These are phyloP conservation scores for Phalacrocorax brasilianus DNA, from an alignment of 2,113 vertebrate species.

Conservation along the genomic window DNA sequence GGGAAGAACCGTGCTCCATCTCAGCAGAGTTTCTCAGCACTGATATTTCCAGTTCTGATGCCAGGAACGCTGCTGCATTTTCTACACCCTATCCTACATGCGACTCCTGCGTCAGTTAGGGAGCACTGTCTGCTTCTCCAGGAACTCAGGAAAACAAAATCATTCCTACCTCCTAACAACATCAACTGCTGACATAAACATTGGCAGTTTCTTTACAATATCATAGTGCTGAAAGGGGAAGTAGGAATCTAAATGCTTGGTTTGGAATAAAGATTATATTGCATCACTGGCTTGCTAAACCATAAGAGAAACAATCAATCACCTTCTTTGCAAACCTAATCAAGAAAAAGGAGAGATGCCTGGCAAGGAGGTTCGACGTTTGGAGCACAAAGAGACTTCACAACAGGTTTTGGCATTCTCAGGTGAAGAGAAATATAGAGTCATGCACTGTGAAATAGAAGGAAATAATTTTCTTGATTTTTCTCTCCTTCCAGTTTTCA, in stretches of 20 bases:
- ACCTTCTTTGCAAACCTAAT: neutral
- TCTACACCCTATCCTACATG: neutral
- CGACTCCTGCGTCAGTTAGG: neutral
- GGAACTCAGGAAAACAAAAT: neutral
- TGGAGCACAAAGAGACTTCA: neutral
- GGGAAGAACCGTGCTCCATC: neutral
- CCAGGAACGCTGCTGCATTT: conserved; percentile 4
- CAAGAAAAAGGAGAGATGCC: neutral
- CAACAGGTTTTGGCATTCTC: neutral
- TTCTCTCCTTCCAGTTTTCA: neutral
- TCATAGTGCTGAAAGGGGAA: neutral
- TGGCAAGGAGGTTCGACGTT: neutral
- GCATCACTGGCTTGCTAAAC: neutral
- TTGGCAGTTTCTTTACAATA: neutral
- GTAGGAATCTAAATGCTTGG: neutral
- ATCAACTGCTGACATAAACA: neutral
- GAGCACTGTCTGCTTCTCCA: neutral
- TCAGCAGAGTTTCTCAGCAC: neutral
- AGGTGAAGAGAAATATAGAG: neutral
- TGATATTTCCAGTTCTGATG: neutral
- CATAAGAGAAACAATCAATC: neutral
- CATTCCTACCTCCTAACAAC: neutral
- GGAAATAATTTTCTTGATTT: neutral
- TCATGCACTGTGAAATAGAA: neutral
- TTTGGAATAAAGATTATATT: neutral